Evolutionary conservation across 2,888 invertebrate species (phyloP), one percentile per base, ranked within the genome.

Genomic region (Elysia crispata): DNA sequence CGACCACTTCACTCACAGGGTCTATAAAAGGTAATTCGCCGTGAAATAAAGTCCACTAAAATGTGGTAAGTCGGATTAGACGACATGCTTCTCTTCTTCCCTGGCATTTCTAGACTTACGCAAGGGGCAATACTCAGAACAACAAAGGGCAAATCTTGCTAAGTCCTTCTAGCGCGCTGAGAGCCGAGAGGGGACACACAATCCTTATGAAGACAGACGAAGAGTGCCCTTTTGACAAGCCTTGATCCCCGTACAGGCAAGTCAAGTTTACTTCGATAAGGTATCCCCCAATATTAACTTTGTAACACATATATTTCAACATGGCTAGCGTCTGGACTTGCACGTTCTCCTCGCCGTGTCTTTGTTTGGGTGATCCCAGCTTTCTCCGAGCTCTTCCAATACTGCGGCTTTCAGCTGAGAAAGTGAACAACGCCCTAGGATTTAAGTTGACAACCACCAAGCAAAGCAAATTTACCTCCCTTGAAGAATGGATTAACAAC

Each of bases 21-120:
- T 66, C 66, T 28, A 66, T 66, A 66, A 66, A 66, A 66, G 25
- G 23, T 66, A 66, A 66, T 66, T 66, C 66, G 66, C 66, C 66
- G 30, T 66, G 66, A 66, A 66, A 66, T 66, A 66, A 30, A 66
- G 66, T 66, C 66, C 66, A 66, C 66, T 66, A 66, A 66, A 66
- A 66, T 66, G 66, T 66, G 66, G 66, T 66, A 66, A 66, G 66
- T 66, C 66, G 66, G 66, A 66, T 66, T 30, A 66, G 66, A 25
- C 3, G 18, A 18, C 28, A 18, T 66, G 66, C 28, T 28, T 30
- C 25, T 28, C 66, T 30, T 30, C 18, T 30, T 5, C 15, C 28
- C n/a, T 20, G 60, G 18, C 28, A 66, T 66, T 66, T 30, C 28
- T n/a, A 28, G 28, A 13, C 66, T 66, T 66, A 66, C 66, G 66